Conservation (phyloP, 2,113 vertebrate species). For the Apteryx mantelli region DNA sequence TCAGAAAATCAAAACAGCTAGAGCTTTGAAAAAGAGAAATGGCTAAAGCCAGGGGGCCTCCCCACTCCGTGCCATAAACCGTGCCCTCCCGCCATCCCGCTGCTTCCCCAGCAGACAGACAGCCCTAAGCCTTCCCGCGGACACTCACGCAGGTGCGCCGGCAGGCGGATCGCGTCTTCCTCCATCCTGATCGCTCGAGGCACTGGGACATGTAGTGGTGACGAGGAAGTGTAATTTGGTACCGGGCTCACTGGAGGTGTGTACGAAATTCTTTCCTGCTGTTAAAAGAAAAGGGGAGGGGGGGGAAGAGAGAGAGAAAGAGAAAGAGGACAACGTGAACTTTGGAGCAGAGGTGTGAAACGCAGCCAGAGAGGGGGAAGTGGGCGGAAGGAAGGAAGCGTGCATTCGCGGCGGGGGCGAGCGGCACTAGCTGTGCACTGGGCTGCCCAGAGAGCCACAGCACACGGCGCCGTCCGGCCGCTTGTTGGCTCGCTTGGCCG, state of each 20-base stretch:
- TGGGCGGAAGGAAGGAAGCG: constrained; percentile 54
- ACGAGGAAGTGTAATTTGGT: constrained; percentile 89
- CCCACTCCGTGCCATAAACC: not conserved
- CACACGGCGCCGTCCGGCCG: not conserved
- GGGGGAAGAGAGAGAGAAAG: not conserved
- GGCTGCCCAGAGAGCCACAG: not conserved
- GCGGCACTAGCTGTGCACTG: not conserved
- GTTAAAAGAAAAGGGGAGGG: constrained; percentile 80
- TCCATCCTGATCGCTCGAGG: constrained; percentile 91
- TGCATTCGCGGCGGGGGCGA: not conserved
- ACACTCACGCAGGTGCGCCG: constrained; percentile 95
- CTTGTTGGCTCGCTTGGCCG: rapidly evolving
- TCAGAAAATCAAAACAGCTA: not conserved
- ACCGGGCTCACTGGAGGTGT: constrained; percentile 93
- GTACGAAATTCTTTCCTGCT: constrained; percentile 96
- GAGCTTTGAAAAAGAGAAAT: not conserved
- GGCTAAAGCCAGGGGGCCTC: not conserved
- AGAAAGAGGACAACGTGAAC: constrained; percentile 56
- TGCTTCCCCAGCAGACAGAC: not conserved
- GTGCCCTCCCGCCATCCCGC: not conserved
- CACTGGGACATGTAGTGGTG: constrained; percentile 91
- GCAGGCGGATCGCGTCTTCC: constrained; percentile 91
- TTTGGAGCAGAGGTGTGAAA: constrained; percentile 51
- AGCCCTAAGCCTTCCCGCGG: not conserved
- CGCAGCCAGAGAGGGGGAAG: not conserved